Evolutionary conservation across 2,797 vertebrate genomes (phyloP), one percentile per base, ranked within the genome.

Genomic region (Alectoris magna): DNA sequence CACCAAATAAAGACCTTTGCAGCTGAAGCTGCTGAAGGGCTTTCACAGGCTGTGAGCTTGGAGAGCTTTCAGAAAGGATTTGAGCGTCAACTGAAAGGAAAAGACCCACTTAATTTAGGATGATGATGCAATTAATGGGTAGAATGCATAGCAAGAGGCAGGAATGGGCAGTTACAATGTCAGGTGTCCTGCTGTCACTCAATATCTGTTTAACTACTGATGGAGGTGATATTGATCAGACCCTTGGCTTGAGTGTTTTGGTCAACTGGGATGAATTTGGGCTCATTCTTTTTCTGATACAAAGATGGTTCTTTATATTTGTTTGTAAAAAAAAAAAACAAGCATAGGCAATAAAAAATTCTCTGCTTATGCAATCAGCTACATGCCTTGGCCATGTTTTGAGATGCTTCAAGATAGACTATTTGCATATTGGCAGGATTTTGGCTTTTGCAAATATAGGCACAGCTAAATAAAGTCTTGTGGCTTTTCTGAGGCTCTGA

Each of bases 371-470:
- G 34, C 3, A 38, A 6, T 36, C 31, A 67, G 24, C 38, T 58
- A 10, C 10, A 3, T 21, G 18, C 9, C 15, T 76, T 16, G 41
- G 36, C 23, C 36, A 4, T 19, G 46, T 11, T 87, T 76, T 15
- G 64, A 80, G 51, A 12, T 38, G 24, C 24, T 66, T 39, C 55
- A 60, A 11, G 15, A 19, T 5, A 11, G 11, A 11, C 26, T n/a
- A 13, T n/a, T 62, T 41, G 38, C 9, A 17, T 12, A 13, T 4
- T 13, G 41, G 41, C 69, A 68, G 5, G 19, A 16, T 0, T 1
- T 9, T 5, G 29, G 56, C 15, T 62, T 38, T 14, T 71, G 36
- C 38, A 66, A 69, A 62, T 39, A 7, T 2, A 34, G 34, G 15
- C 41, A 16, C 13, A 72, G 3, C 34, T 93, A 90, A 86, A 76